Conservation (phyloP, 2,888 invertebrate species). For the Drosophila conformis region DNA sequence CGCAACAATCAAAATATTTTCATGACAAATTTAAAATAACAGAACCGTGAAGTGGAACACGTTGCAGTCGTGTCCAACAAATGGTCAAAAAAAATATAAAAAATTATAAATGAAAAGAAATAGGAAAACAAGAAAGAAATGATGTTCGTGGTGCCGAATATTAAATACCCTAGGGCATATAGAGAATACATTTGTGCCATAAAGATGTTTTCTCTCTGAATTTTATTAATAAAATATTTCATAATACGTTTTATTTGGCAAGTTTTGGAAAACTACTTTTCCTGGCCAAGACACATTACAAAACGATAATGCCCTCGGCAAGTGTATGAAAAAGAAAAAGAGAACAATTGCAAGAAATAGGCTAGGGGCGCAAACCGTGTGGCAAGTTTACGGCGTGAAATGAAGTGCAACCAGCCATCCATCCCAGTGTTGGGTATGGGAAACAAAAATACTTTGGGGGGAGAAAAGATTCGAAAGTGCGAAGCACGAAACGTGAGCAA, state of each 20-base stretch:
- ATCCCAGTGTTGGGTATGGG: slow-evolving; percentile 23
- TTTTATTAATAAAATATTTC: neutral
- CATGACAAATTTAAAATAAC: slow-evolving; percentile 81
- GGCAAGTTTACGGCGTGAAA: slow-evolving; percentile 48
- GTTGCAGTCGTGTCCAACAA: slow-evolving; percentile 64
- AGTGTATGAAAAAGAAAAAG: slow-evolving; percentile 11
- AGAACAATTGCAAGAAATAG: slow-evolving; percentile 43
- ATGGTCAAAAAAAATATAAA: slow-evolving; percentile 45
- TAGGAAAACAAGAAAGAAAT: neutral
- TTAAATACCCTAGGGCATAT: neutral
- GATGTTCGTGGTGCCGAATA: neutral
- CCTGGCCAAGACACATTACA: neutral
- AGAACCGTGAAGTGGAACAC: slow-evolving; percentile 77
- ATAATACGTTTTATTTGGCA: neutral
- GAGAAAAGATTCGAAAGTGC: slow-evolving; percentile 22
- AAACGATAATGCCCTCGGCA: neutral
- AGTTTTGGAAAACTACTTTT: neutral
- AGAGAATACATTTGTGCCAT: neutral
- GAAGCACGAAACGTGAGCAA: slow-evolving; percentile 33
- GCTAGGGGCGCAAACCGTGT: slow-evolving; percentile 25
- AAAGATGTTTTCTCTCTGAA: neutral
- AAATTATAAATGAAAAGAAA: slow-evolving; percentile 1
- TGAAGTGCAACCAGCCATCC: slow-evolving; percentile 56
- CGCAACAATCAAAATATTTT: slow-evolving; percentile 78
- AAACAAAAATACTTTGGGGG: slow-evolving; percentile 5